Base-by-base conservation (phyloP, 64 coral and sea anemone genomes). In the Anthopleura sola region DNA sequence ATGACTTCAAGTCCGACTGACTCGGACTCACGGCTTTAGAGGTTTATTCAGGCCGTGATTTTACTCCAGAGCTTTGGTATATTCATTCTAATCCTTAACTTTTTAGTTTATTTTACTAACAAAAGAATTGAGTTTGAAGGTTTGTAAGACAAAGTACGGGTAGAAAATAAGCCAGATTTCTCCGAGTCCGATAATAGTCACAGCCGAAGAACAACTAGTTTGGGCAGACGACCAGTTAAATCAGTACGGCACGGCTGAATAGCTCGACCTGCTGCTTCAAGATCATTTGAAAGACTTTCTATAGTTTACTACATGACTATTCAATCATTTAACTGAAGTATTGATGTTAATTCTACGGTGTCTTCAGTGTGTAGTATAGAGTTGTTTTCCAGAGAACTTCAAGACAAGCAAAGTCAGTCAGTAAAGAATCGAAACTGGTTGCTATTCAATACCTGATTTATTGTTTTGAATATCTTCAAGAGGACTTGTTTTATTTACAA, bases 401-500 rank as follows among this genome's bases (percentile, higher is more conserved):
- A n/a, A 3, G 3, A 44, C 24, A 62, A 7, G 58, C 58, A 69
- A 71, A 71, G 66, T n/a, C 58, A 58, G 46, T 11, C 55, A 6
- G 13, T 5, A 33, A 29, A 33, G 66, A 71, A 71, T 71, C 29
- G 66, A 71, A 71, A 71, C 66, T 71, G 66, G 66, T 71, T 71
- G 66, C 29, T 71, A 71, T 71, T 71, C 66, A 71, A 33, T 71
- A 71, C 66, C 66, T 71, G 66, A 71, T 71, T 71, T 32, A 28
- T 71, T 71, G 66, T 71, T 71, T 71, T 71, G 66, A 71, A 71
- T 71, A 71, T 71, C 66, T 71, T 34, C n/a, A 71, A 71, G n/a
- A 71, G 26, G 13, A 71, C 66, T 71, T 71, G 66, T 71, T 71
- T 71, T 71, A 71, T 71, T 71, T 71, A 71, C 24, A 32, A 5